Percentiles rank a stretch among this genome's conserved stretches.
These are phyloP conservation scores for Chymomyza fuscimana DNA, from an alignment of 2,888 invertebrate species.

Conservation along the genomic window DNA sequence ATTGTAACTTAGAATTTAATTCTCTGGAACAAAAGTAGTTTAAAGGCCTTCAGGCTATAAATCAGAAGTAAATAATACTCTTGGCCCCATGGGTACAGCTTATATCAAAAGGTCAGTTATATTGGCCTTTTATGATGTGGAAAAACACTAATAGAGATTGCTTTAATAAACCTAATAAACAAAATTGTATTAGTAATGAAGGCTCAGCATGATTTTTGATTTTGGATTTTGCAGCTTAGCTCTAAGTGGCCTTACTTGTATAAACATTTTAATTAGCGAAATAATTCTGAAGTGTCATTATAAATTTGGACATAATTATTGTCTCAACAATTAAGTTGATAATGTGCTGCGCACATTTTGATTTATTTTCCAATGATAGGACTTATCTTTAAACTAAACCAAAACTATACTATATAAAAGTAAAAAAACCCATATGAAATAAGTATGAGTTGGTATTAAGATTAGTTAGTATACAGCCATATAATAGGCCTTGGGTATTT, in stretches of 20 bases:
- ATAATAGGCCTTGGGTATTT: neutral
- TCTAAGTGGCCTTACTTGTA: neutral
- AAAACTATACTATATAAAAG: conserved; percentile 8
- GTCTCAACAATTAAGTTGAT: conserved; percentile 69
- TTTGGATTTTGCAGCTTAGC: conserved; percentile 36
- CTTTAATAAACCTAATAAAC: neutral
- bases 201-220: conserved; percentile 67
- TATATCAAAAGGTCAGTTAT: too few relatives aligned
- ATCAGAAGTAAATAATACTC: too few relatives aligned
- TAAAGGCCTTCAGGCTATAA: too few relatives aligned
- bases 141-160: too few relatives aligned
- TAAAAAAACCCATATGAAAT: conserved; percentile 37
- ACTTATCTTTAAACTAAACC: conserved; percentile 33
- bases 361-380: conserved; percentile 60
- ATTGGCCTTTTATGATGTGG: too few relatives aligned
- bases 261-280: conserved; percentile 66
- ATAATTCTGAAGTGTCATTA: conserved; percentile 70
- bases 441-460: neutral
- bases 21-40: too few relatives aligned
- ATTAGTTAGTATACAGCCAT: neutral
- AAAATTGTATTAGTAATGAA: conserved; percentile 40
- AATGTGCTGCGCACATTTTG: conserved; percentile 56
- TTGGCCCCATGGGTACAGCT: too few relatives aligned
- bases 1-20: too few relatives aligned
- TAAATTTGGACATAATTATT: conserved; percentile 72